phyloP scores from a whole-genome alignment of 1,140 invertebrate genomes.

The Bombus haemorrhoidalis region DNA sequence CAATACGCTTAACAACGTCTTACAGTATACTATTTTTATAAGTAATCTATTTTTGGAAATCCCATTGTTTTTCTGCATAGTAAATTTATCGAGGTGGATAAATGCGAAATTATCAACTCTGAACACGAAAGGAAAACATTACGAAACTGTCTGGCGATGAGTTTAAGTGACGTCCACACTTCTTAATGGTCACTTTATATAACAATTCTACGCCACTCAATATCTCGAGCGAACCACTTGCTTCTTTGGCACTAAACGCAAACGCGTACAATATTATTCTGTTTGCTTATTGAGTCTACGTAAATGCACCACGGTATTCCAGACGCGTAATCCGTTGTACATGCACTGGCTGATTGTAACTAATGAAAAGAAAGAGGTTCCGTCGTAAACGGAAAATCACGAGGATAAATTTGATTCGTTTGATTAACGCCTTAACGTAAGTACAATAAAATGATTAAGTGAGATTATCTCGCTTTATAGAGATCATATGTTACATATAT shows the following conservation, averaged over 20 bases:
- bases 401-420: not conserved
- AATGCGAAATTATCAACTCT: constrained; percentile 20
- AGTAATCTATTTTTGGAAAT: not conserved
- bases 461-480: no score
- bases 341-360: not conserved
- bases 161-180: constrained; percentile 35
- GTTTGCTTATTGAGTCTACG: constrained; percentile 10
- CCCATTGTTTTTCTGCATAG: not conserved
- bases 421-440: no score
- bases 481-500: no score
- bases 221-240: constrained; percentile 39
- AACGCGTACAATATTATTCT: constrained; percentile 1
- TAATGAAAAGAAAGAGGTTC: not conserved
- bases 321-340: not conserved
- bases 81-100: constrained; percentile 10
- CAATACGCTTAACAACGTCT: no score
- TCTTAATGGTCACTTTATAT: constrained; percentile 53
- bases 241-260: constrained; percentile 33
- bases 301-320: not conserved
- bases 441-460: no score
- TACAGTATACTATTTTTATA: not conserved
- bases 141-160: constrained; percentile 27
- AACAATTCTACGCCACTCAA: constrained; percentile 43
- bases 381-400: not conserved
- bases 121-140: constrained; percentile 28